Conservation (phyloP, 2,797 vertebrate genomes). For the Myotis findleyi region DNA sequence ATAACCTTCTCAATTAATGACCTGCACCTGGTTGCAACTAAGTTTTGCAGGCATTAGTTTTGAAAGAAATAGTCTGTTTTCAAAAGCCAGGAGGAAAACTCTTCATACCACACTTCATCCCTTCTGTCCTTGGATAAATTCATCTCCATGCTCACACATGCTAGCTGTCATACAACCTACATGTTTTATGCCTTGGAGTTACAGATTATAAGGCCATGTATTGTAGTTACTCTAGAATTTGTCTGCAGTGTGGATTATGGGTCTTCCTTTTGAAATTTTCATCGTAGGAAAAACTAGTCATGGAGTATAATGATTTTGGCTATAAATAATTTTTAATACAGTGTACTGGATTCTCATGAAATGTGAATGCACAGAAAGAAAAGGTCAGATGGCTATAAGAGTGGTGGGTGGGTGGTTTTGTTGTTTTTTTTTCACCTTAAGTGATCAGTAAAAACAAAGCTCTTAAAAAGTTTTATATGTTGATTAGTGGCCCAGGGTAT, state of each 20-base stretch:
- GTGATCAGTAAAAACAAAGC: conserved; percentile 45
- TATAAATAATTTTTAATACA: conserved; percentile 13
- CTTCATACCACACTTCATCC: neutral
- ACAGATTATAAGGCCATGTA: neutral
- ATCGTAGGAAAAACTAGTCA: conserved; percentile 26
- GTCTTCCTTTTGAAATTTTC: conserved; percentile 12
- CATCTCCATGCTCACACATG: neutral
- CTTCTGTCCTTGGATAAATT: neutral
- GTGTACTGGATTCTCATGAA: neutral
- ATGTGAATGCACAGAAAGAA: conserved; percentile 10
- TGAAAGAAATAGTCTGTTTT: neutral
- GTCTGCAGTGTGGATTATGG: neutral
- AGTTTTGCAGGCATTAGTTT: neutral
- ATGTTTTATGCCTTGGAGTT: neutral
- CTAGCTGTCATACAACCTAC: neutral
- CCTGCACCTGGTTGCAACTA: neutral
- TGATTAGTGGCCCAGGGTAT: neutral
- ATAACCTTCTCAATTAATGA: neutral
- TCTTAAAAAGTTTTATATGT: conserved; percentile 45
- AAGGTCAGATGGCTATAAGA: neutral
- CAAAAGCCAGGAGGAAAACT: neutral
- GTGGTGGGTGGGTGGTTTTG: neutral
- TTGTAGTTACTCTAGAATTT: neutral
- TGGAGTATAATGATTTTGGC: neutral
- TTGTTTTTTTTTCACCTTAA: neutral